phyloP scores from a whole-genome alignment of 2,797 vertebrate species.

The Pipistrellus pygmaeus region DNA sequence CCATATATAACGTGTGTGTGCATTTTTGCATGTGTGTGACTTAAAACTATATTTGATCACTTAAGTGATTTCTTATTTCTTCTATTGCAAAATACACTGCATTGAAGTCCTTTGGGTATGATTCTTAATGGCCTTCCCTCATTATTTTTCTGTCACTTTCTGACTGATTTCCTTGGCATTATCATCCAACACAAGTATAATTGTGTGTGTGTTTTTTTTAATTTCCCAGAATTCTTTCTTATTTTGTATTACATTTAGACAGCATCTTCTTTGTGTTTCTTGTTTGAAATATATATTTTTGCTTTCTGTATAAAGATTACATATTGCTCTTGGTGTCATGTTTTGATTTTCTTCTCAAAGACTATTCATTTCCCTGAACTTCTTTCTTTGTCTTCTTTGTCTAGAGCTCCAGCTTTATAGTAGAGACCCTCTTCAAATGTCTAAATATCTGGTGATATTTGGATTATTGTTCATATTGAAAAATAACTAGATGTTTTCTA shows the following conservation, averaged over 20 bases:
- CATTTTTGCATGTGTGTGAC: too few species aligned
- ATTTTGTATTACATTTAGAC: background rate
- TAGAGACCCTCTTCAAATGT: background rate
- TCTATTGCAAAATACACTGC: background rate
- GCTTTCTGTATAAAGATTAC: background rate
- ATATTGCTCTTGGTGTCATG: background rate
- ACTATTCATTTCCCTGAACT: background rate
- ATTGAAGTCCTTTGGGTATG: background rate
- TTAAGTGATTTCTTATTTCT: background rate
- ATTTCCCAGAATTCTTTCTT: background rate
- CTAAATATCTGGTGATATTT: background rate
- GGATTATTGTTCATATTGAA: background rate
- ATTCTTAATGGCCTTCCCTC: background rate
- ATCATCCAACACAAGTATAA: background rate
- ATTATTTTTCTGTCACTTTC: background rate
- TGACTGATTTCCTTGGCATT: constrained; percentile 18
- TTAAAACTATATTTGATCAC: background rate
- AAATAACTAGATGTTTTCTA: background rate
- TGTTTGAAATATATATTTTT: background rate
- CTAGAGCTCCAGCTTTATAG: background rate
- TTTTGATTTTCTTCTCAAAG: background rate
- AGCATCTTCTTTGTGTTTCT: background rate
- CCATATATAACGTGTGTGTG: too few species aligned
- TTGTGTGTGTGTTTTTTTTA: background rate
- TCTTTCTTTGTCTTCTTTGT: background rate